Evolutionary conservation across 2,113 vertebrate genomes (phyloP).

Genomic region (Chionomys nivalis): DNA sequence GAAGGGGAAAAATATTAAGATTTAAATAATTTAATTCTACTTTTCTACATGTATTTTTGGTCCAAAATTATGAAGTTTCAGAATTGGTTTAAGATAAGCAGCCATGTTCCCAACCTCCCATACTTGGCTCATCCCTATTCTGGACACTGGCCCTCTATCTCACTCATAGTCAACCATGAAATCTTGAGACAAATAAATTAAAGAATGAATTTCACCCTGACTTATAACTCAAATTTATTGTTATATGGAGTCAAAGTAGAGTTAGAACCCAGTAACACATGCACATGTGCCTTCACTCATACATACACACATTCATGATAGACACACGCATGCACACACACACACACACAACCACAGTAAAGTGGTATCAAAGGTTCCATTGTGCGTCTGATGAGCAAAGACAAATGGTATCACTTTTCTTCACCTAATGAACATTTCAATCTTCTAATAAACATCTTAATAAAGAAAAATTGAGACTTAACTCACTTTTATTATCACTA

Average conservation of each 20-base stretch:
- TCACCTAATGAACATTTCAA: constrained; percentile 82
- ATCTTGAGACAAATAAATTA: neutral
- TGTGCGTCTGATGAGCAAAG: constrained; percentile 57
- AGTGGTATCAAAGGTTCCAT: neutral
- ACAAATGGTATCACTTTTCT: constrained; percentile 68
- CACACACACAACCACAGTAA: neutral
- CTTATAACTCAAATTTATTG: neutral
- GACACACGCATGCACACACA: neutral
- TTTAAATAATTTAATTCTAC: constrained; percentile 22
- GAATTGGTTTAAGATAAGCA: neutral
- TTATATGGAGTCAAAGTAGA: neutral
- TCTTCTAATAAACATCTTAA: constrained; percentile 86
- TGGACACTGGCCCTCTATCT: neutral
- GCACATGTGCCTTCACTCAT: neutral
- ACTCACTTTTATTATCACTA: constrained; percentile 87
- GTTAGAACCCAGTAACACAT: constrained; percentile 52
- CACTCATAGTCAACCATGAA: neutral
- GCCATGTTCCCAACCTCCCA: no score
- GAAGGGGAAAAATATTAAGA: neutral
- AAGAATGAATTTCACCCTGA: neutral
- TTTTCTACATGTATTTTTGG: neutral
- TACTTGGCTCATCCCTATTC: neutral
- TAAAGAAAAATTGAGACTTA: constrained; percentile 85
- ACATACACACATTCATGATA: neutral
- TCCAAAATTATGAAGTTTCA: neutral